Evolutionary conservation across 2,888 invertebrate species (phyloP), one percentile per base, ranked within the genome.

Genomic region (Bellardia bayeri): DNA sequence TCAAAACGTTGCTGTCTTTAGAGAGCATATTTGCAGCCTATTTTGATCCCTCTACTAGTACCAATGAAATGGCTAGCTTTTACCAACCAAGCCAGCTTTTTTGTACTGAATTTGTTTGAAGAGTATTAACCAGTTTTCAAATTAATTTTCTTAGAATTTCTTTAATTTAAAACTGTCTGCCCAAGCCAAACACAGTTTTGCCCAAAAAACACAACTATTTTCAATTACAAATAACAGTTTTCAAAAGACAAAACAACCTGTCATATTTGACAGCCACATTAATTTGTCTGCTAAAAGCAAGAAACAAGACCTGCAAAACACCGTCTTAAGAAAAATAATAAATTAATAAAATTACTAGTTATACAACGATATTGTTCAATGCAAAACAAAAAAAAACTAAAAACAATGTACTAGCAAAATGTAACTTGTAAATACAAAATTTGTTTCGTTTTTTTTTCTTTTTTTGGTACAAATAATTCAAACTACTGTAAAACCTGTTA

Each of bases 321-420:
- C 61, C 16, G n/a, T 40, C 61, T 74, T 74, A 64, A 78, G 30
- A 79, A 42, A 11, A 79, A 66, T 66, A 84, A 79, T 68, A 84
- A 85, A 85, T 79, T 79, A 74, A 58, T 51, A 79, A 85, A 85
- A 85, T 80, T 85, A 85, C 84, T 74, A 61, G 84, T 74, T 85
- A 80, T 80, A 68, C 66, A 79, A 85, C 74, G 42, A 42, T 45
- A 68, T 74, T 79, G 37, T 56, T 40, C 23, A 42, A 14, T 40
- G n/a, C 54, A 56, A n/a, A 58, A 58, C 56, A 82, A 68, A 40
- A n/a, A 13, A 56, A 23, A 80, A 61, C 5, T 76, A 68, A 42
- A 72, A 40, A n/a, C 14, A 6, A 6, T 66, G 23, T 80, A 74
- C 49, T 79, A 74, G 79, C 66, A 74, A 74, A 74, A 66, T 76